Percentiles rank a stretch among this genome's conserved stretches.
Conservation (phyloP, 2,888 invertebrate genomes). For the Zootermopsis nevadensis region DNA sequence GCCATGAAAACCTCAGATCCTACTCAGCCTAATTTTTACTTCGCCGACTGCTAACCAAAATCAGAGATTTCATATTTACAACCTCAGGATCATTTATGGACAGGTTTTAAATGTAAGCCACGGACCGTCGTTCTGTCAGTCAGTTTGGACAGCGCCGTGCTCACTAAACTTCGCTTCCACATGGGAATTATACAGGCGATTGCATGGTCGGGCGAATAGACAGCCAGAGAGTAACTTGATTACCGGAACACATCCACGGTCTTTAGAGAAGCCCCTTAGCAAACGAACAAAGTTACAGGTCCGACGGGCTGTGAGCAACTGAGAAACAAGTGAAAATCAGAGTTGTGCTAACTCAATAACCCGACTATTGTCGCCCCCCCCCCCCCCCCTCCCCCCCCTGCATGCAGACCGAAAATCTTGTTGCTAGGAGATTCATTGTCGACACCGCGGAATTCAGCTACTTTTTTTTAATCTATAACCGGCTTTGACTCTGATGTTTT, state of each 20-base stretch:
- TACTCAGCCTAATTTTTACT: too few relatives aligned
- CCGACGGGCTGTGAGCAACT: constrained; percentile 10
- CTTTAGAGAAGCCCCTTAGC: constrained; percentile 30
- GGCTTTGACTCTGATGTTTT: too few relatives aligned
- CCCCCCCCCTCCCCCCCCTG: neutral
- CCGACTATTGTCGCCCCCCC: neutral
- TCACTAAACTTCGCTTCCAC: neutral
- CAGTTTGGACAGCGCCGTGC: constrained; percentile 6
- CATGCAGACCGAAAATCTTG: too few relatives aligned
- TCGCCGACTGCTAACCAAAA: too few relatives aligned
- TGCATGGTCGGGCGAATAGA: neutral
- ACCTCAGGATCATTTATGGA: too few relatives aligned
- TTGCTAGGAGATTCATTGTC: too few relatives aligned
- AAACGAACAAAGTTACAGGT: constrained; percentile 26
- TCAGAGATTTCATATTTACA: too few relatives aligned
- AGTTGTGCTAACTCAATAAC: constrained; percentile 50
- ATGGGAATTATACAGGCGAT: constrained; percentile 27
- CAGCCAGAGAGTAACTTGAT: constrained; percentile 1
- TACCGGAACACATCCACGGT: constrained; percentile 15
- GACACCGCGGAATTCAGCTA: too few relatives aligned
- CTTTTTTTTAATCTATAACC: too few relatives aligned
- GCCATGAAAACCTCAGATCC: too few relatives aligned
- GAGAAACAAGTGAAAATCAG: constrained; percentile 52
- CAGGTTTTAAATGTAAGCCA: too few relatives aligned
- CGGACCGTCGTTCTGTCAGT: neutral